A percentile compares a stretch with the other conserved stretches of the same genome.
These are phyloP conservation scores for Syngnathus acus DNA, from an alignment of 2,797 vertebrate genomes.

Conservation along the genomic window DNA sequence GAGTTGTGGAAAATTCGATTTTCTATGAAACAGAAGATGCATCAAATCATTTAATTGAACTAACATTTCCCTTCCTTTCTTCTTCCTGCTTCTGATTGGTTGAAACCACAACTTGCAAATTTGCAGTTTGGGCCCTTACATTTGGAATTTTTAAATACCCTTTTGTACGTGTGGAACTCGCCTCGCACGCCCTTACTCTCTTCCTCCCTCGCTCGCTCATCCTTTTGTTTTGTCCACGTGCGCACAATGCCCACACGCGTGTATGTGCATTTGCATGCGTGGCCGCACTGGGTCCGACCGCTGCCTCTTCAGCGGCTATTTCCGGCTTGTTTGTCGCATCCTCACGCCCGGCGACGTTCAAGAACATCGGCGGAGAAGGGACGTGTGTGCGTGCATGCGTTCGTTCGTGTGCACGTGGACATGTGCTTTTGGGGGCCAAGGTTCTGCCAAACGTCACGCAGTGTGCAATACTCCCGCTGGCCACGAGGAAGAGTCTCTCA, in stretches of 20 bases:
- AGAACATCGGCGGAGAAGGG: not conserved
- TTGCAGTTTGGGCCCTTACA: not conserved
- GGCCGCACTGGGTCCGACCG: constrained; percentile 9
- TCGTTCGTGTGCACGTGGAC: too few species aligned
- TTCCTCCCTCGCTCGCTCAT: not conserved
- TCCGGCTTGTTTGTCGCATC: not conserved
- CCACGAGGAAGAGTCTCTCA: not conserved
- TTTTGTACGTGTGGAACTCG: not conserved
- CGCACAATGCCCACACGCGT: constrained; percentile 29
- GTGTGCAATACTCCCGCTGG: not conserved
- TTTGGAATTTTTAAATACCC: not conserved
- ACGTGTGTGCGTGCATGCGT: not conserved
- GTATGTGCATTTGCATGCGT: constrained; percentile 8
- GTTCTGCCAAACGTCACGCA: not conserved
- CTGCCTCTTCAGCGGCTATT: not conserved
- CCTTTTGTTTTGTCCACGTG: constrained; percentile 30
- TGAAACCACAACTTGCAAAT: not conserved
- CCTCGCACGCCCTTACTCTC: too few species aligned
- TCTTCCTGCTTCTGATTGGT: not conserved
- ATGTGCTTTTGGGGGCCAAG: not conserved
- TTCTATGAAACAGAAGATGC: too few species aligned
- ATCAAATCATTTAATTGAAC: too few species aligned
- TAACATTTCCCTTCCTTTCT: too few species aligned
- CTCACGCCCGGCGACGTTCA: not conserved
- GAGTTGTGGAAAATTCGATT: too few species aligned